Conservation (phyloP, 1,140 invertebrate genomes). For the Bombus affinis region DNA sequence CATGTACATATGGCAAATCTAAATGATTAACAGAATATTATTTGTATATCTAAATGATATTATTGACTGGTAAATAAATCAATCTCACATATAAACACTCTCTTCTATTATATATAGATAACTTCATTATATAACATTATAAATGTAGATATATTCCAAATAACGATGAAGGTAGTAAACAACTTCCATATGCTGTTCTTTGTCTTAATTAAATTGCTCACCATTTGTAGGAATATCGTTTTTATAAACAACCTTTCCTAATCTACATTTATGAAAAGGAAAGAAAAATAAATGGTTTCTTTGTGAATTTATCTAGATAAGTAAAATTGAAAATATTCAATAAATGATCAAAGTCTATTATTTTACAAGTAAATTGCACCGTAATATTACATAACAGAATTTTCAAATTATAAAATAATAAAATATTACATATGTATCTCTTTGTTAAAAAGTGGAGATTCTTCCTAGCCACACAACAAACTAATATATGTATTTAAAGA, state of each 20-base stretch:
- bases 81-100: constrained; percentile 71
- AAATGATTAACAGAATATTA: constrained; percentile 64
- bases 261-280: background rate
- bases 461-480: constrained; percentile 19
- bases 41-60: constrained; percentile 61
- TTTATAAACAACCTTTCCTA: background rate
- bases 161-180: constrained; percentile 63
- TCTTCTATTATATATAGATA: constrained; percentile 58
- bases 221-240: background rate
- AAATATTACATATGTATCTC: constrained; percentile 5
- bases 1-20: constrained; percentile 75
- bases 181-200: constrained; percentile 35
- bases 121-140: constrained; percentile 68
- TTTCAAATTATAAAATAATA: constrained; percentile 22
- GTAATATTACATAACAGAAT: constrained; percentile 33
- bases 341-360: constrained; percentile 22
- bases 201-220: background rate
- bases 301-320: background rate
- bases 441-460: constrained; percentile 27
- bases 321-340: background rate
- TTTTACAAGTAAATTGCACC: constrained; percentile 49
- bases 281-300: background rate
- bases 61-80: constrained; percentile 73
- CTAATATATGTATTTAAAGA: constrained; percentile 14
- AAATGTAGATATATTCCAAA: constrained; percentile 71